Evolutionary conservation across 2,888 invertebrate species (phyloP).

Genomic region (Pyrrhia umbra): DNA sequence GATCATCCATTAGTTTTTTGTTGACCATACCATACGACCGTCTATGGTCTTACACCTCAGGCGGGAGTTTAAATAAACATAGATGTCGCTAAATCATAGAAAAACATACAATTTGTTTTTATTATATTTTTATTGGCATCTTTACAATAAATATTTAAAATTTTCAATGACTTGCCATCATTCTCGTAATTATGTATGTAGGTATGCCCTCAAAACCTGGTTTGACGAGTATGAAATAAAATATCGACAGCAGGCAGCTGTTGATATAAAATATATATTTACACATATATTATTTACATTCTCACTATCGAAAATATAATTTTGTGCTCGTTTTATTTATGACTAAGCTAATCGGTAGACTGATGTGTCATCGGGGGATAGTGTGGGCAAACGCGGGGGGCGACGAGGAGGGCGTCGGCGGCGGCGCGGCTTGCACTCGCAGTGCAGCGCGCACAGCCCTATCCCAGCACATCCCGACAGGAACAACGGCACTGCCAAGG

Average conservation of each 20-base stretch:
- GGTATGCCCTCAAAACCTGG: constrained; percentile 9
- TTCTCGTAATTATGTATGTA: too few species aligned
- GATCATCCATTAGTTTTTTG: too few species aligned
- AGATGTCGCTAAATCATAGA: not conserved
- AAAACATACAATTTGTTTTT: constrained; percentile 4
- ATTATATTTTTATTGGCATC: constrained; percentile 43
- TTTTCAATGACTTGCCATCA: constrained; percentile 20
- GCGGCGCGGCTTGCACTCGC: constrained; percentile 94
- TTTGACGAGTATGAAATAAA: constrained; percentile 43
- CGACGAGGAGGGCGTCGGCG: constrained; percentile 92
- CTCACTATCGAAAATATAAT: constrained; percentile 66
- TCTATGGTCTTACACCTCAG: too few species aligned
- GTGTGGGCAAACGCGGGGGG: constrained; percentile 90
- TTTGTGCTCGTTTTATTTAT: constrained; percentile 61
- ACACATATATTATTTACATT: constrained; percentile 69
- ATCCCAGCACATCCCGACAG: constrained; percentile 96
- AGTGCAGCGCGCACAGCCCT: constrained; percentile 96
- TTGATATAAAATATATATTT: constrained; percentile 33
- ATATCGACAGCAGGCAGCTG: constrained; percentile 27
- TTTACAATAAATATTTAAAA: constrained; percentile 44
- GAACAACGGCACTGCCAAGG: constrained; percentile 95
- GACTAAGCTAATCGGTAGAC: constrained; percentile 84
- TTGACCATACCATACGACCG: too few species aligned
- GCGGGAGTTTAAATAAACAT: not conserved
- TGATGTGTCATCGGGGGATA: constrained; percentile 89